Base-by-base conservation (phyloP, 2,888 invertebrate genomes). In the Nomada ruficornis region DNA sequence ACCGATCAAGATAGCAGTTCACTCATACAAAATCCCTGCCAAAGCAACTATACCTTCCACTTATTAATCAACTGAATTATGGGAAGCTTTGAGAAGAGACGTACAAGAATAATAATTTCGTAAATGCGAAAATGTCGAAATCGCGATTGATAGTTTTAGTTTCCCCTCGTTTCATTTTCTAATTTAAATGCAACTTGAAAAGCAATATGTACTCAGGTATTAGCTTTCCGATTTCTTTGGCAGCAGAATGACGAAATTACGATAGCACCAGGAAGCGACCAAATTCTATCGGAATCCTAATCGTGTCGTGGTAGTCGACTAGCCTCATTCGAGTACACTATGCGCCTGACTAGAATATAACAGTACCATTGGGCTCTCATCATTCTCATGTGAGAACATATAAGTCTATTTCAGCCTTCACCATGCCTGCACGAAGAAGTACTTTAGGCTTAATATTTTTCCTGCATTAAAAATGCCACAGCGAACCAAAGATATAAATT, bases 211-310 rank as follows among this genome's bases (percentile, higher is more conserved):
- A 52, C 36, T 52, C 26, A 2, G 26, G 9, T 26, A 64, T 9
- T 64, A n/a, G 2, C 26, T 54, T 42, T 55, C 52, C n/a, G 9
- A 54, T 54, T 64, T 64, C 54, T 54, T 54, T 52, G 64, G 11
- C 26, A 44, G 4, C n/a, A 26, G 52, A 73, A 44, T 55, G 42
- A 73, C 55, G 7, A 65, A 42, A 65, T 52, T 44, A 9, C 44
- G 26, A 26, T 55, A 29, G 44, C n/a, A 65, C 44, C 55, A 65
- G 55, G 55, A 65, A 73, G 44, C 55, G 29, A 65, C 29, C 55
- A 73, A 73, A 73, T 73, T 73, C 72, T 73, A 55, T 64, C 18
- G 64, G 72, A 73, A 73, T 65, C 44, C 64, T 20, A 73, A 73
- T 65, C 44, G 72, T 20, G 72, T 63, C 23, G 72, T 63, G 42